Base-by-base conservation (phyloP, 2,113 vertebrate genomes). In the Brachionichthys hirsutus region DNA sequence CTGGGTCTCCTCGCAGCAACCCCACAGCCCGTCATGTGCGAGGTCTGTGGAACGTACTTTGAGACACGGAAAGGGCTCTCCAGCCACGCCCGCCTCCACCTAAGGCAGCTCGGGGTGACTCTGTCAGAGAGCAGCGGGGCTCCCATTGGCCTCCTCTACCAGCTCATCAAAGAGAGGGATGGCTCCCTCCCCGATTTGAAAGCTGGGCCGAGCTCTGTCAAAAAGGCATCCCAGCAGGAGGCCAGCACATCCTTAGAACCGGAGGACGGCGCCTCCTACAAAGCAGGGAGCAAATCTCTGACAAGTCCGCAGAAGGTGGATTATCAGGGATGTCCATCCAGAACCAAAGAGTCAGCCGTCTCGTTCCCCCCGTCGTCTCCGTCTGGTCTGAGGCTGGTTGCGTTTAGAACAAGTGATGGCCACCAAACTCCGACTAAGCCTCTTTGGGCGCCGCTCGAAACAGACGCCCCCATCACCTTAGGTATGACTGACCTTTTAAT, bases 21-120 rank as follows among this genome's bases (percentile, higher is more conserved):
- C n/a, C 9, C 54, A 13, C 77, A 58, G 38, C 61, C 81, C 1
- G 67, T 86, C n/a, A 91, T 92, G 4, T 98, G 95, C 35, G 93
- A 95, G 83, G 91, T 95, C 18, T 98, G 95, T 46, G 94, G 94
- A 5, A 89, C 91, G 54, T 93, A 90, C 82, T 97, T 97, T 64
- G 95, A 97, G 77, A 93, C 95, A 1, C 92, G 94, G 35, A 93
- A 93, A 50, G 96, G 96, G 6, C 88, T 97, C 1, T 96, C 96
- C 45, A 97, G 94, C 86, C 96, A 97, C 0, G 95, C 95, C 0
- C 92, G 95, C 8, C 94, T 92, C 50, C 95, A 97, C 80, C 92
- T 97, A 3, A 91, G 94, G 2, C 94, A 95, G 78, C 92, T 98
- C 1, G 95, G 95, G 1, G 94, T 97, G 18, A 90, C 92, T 0